A percentile compares a stretch with the other conserved stretches of the same genome.
Conservation (phyloP, 2,797 vertebrate species). For the Liparis tanakae region DNA sequence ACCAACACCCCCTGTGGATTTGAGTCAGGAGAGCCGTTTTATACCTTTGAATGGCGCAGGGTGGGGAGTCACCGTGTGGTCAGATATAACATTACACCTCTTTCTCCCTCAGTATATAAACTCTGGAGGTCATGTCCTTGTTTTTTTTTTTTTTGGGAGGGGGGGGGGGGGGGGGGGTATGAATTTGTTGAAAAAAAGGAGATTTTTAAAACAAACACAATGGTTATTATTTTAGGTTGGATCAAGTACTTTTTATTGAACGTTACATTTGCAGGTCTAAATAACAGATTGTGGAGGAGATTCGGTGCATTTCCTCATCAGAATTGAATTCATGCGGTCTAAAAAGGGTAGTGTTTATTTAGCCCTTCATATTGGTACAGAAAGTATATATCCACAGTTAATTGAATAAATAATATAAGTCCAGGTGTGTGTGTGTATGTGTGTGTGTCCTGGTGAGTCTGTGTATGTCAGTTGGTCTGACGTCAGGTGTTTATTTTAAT, state of each 20-base stretch:
- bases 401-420: not conserved
- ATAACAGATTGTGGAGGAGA: not conserved
- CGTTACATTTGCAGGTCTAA: not conserved
- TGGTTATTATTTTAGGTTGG: not conserved
- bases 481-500: not conserved
- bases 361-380: not conserved
- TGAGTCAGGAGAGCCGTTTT: not conserved
- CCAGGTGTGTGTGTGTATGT: not conserved
- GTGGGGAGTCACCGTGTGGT: conserved; percentile 43
- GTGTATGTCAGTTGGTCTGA: not conserved
- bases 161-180: not conserved
- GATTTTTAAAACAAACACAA: not conserved
- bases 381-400: not conserved
- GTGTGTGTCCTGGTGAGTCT: not conserved
- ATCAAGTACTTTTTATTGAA: not conserved
- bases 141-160: too few species aligned
- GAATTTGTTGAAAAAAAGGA: not conserved
- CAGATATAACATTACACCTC: conserved; percentile 11
- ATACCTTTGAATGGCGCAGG: not conserved
- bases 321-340: not conserved
- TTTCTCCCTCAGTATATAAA: not conserved
- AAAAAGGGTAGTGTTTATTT: not conserved
- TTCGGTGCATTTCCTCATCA: not conserved
- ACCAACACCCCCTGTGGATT: not conserved
- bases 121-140: not conserved